Evolutionary conservation across 2,797 vertebrate genomes (phyloP).

Genomic region (Poecile montanus): DNA sequence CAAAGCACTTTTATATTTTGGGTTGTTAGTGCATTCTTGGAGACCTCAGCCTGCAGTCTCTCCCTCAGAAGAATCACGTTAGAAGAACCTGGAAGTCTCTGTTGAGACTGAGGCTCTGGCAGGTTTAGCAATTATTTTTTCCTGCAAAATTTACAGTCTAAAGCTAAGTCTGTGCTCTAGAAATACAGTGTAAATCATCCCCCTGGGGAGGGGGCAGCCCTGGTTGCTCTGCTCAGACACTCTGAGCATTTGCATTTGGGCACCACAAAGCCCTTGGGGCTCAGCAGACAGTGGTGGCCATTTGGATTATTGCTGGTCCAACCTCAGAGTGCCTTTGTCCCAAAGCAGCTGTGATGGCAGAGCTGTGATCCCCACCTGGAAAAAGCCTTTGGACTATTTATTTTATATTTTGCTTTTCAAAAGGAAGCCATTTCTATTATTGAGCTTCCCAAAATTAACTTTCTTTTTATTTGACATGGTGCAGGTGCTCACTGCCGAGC

Average conservation of each 20-base stretch:
- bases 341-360: background rate
- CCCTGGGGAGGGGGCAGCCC: background rate
- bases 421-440: background rate
- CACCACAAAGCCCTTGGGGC: background rate
- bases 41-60: background rate
- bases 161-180: background rate
- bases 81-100: background rate
- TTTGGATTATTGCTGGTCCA: background rate
- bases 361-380: background rate
- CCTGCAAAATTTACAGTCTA: background rate
- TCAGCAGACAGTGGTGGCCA: background rate
- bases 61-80: background rate
- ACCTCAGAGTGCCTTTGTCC: background rate
- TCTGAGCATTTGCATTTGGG: background rate
- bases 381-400: background rate
- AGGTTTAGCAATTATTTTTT: background rate
- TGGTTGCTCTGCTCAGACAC: background rate
- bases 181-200: background rate
- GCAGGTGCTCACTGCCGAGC: background rate
- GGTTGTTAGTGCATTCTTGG: background rate
- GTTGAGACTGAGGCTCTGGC: background rate
- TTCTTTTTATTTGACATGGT: background rate
- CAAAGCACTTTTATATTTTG: rapidly evolving
- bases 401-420: background rate
- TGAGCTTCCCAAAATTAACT: background rate